Conservation (phyloP, 2,113 vertebrate species). For the Tenrec ecaudatus region DNA sequence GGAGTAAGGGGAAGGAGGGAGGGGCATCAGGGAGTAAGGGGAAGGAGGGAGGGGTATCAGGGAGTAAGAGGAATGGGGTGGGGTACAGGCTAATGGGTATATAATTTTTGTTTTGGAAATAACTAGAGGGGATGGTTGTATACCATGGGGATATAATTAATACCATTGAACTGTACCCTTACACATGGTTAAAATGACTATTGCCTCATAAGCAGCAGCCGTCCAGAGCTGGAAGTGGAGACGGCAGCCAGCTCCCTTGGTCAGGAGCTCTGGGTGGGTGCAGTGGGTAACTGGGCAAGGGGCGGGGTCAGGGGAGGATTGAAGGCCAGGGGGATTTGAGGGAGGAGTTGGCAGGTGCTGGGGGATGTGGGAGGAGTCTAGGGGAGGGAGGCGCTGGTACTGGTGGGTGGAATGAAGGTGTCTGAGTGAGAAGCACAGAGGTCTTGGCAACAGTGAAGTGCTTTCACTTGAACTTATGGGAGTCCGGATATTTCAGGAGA, state of each 20-base stretch:
- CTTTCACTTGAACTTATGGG: background rate
- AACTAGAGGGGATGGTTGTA: background rate
- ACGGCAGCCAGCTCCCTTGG: background rate
- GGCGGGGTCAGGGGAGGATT: background rate
- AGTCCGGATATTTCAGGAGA: background rate
- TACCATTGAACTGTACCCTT: background rate
- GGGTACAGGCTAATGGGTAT: background rate
- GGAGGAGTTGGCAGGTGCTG: background rate
- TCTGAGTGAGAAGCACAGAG: background rate
- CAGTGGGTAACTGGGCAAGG: background rate
- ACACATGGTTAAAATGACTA: background rate
- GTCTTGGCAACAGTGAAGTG: background rate
- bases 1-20: too few species aligned
- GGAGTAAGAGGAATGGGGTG: background rate
- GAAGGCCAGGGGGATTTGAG: background rate
- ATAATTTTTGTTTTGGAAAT: background rate
- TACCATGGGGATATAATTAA: background rate
- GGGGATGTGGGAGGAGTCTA: background rate
- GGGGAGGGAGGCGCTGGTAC: background rate
- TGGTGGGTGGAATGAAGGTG: background rate
- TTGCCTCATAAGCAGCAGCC: accelerated
- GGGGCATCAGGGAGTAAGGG: too few species aligned
- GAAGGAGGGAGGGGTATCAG: background rate
- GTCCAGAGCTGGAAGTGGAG: background rate
- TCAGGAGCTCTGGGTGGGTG: background rate